Percentiles rank a stretch among this genome's conserved stretches.
Evolutionary conservation across 1,140 invertebrate species (phyloP).

Genomic region (Nasonia longicornis): DNA sequence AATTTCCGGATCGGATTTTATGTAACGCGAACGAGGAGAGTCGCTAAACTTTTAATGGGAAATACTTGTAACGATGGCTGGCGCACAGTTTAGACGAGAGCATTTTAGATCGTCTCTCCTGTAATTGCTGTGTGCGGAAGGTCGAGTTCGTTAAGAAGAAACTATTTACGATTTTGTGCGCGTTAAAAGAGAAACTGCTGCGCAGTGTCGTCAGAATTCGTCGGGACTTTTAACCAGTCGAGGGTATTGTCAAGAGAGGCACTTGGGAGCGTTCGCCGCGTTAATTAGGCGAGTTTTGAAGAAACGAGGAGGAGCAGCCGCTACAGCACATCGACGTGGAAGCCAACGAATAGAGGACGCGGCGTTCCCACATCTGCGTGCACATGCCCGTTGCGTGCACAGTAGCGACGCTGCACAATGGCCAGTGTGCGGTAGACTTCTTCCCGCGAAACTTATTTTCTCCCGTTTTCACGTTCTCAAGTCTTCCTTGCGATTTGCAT

Average conservation of each 20-base stretch:
- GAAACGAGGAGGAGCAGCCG: neutral
- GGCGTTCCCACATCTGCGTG: slow-evolving; percentile 54
- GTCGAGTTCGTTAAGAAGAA: no score
- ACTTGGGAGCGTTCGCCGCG: neutral
- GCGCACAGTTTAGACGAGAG: no score
- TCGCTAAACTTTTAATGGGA: no score
- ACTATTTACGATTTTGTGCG: no score
- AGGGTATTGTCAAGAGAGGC: neutral
- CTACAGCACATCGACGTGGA: neutral
- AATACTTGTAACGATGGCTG: no score
- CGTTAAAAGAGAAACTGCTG: no score
- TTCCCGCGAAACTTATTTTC: neutral
- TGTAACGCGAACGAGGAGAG: no score
- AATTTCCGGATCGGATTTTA: no score
- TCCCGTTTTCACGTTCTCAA: neutral
- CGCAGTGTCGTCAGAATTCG: no score
- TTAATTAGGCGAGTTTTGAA: slow-evolving; percentile 1
- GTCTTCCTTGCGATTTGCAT: neutral
- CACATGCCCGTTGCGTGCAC: neutral
- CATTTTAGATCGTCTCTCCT: no score
- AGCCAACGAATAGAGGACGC: slow-evolving; percentile 48
- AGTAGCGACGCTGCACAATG: slow-evolving; percentile 11
- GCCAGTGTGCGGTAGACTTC: neutral
- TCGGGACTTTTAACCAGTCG: neutral
- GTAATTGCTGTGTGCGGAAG: no score